Conservation (phyloP, 2,888 invertebrate species). For the Diarsia mendica region DNA sequence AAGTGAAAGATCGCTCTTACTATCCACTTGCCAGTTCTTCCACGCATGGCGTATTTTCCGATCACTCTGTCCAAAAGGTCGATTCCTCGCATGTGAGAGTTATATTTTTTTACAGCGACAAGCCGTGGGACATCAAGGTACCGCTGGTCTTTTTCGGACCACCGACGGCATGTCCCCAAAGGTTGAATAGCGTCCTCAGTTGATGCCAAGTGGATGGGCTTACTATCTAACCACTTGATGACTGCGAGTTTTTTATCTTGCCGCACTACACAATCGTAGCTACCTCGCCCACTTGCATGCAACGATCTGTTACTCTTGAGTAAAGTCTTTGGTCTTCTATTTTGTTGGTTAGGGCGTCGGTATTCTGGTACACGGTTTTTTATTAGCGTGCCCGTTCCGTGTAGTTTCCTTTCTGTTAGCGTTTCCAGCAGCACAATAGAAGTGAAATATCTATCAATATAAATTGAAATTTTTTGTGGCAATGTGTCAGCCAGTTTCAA, state of each 20-base stretch:
- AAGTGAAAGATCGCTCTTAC: slow-evolving; percentile 3
- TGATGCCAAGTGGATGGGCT: not conserved
- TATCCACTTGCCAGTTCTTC: slow-evolving; percentile 9
- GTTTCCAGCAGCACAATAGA: not conserved
- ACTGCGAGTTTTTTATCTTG: no score
- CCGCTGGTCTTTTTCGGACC: no score
- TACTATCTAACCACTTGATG: not conserved
- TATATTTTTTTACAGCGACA: slow-evolving; percentile 1
- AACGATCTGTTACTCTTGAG: not conserved
- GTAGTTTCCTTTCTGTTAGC: not conserved
- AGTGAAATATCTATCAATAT: slow-evolving; percentile 1
- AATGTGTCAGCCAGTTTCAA: no score
- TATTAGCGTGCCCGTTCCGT: not conserved
- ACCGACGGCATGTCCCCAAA: not conserved
- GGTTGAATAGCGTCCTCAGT: no score
- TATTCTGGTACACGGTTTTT: slow-evolving; percentile 1
- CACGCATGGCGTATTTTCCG: slow-evolving; percentile 9
- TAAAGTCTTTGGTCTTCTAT: not conserved
- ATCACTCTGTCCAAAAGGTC: not conserved
- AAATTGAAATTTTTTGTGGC: not conserved
- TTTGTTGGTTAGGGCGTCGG: not conserved
- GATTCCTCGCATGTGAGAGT: not conserved
- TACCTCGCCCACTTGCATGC: not conserved
- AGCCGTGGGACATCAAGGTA: no score
- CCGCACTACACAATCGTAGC: slow-evolving; percentile 3